Evolutionary conservation across 2,888 invertebrate species (phyloP).

Genomic region (Drosophila prolongata): DNA sequence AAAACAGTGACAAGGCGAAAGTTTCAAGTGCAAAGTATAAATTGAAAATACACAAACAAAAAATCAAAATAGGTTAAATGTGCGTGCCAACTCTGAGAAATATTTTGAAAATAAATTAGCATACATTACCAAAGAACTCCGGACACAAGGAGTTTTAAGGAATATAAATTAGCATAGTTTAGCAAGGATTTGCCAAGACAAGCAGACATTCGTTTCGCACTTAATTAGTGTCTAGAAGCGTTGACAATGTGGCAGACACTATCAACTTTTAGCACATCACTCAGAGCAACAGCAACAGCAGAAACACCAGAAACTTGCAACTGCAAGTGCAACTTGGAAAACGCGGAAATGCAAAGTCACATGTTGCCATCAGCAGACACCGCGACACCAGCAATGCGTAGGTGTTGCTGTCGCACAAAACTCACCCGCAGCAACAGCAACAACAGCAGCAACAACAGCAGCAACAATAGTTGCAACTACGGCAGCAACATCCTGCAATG

Average conservation of each 20-base stretch:
- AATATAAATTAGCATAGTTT: constrained; percentile 34
- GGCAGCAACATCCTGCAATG: constrained; percentile 46
- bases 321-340: constrained; percentile 50
- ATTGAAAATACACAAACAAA: constrained; percentile 3
- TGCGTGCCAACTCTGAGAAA: constrained; percentile 11
- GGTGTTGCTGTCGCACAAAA: constrained; percentile 51
- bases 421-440: constrained; percentile 27
- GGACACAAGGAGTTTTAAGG: neutral
- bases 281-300: constrained; percentile 39
- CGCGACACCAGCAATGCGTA: constrained; percentile 54
- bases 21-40: constrained; percentile 17
- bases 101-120: constrained; percentile 1
- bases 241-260: constrained; percentile 68
- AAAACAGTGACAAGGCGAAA: constrained; percentile 28
- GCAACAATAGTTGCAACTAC: constrained; percentile 20
- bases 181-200: constrained; percentile 14
- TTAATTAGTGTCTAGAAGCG: constrained; percentile 81
- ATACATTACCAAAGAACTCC: neutral
- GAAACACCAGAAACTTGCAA: constrained; percentile 40
- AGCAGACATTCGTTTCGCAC: constrained; percentile 70
- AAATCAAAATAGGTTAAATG: constrained; percentile 20
- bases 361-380: constrained; percentile 60
- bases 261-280: constrained; percentile 66
- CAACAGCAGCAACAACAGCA: constrained; percentile 15
- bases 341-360: constrained; percentile 73